Evolutionary conservation across 2,888 invertebrate genomes (phyloP), one percentile per base, ranked within the genome.

Genomic region (Furcula furcula): DNA sequence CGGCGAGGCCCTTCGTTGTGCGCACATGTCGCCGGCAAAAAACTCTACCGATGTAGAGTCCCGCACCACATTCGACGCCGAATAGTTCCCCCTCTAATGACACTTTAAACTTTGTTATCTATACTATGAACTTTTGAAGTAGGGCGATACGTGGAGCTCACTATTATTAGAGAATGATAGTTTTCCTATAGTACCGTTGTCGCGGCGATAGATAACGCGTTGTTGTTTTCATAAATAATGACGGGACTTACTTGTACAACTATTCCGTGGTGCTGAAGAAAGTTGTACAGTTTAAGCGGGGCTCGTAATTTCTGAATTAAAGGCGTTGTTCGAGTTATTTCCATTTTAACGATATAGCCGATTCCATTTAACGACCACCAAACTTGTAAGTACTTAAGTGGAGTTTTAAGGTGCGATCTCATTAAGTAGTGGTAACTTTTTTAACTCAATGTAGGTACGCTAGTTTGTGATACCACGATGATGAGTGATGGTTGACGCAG

Each of bases 11-110:
- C 65, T 64, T 54, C 65, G 46, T 53, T 58, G 36, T 53, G 50
- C 52, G 42, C 76, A 75, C 62, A 74, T 75, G 75, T 64, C 48
- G 33, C 43, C 34, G 51, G 36, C 45, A 56, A 56, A 60, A 52
- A 53, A 56, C n/a, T n/a, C n/a, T n/a, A n/a, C n/a, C 45, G 31
- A 38, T 53, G n/a, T n/a, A 56, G 49, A 62, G 41, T 44, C 43
- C 41, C 36, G 22, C 21, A 11, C 20, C 29, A 18, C 37, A 15
- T 23, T 29, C 38, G 23, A 37, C 34, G 33, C 21, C 22, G 36
- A 39, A 40, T 36, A 40, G 43, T 49, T 55, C 40, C 45, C 13
- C 41, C 39, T 40, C 38, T 59, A 55, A 61, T 55, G 53, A 40
- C 46, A 60, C 50, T 56, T 51, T 55, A 52, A 56, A 58, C 44